Evolutionary conservation across 2,888 invertebrate genomes (phyloP).

Genomic region (Erannis defoliaria): DNA sequence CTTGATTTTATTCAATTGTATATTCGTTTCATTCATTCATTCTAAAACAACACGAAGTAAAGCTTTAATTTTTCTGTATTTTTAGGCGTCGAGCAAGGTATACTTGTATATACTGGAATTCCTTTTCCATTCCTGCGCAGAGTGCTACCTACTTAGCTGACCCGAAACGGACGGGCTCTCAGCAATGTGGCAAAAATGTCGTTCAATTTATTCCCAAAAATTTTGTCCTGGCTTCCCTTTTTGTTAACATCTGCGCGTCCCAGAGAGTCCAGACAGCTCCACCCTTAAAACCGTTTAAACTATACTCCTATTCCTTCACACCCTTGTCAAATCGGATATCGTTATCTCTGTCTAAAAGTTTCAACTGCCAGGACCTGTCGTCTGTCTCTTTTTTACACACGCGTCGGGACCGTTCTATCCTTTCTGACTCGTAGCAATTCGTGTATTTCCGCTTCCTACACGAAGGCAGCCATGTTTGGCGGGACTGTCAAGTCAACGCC

Average conservation of each 20-base stretch:
- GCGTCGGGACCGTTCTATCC: conserved; percentile 73
- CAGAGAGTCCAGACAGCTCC: conserved; percentile 84
- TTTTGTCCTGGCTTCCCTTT: conserved; percentile 81
- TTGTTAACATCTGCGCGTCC: conserved; percentile 84
- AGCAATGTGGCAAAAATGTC: conserved; percentile 74
- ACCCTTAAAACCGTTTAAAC: conserved; percentile 85
- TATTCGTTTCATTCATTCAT: background rate
- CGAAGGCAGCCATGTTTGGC: conserved; percentile 85
- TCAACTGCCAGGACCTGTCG: conserved; percentile 76
- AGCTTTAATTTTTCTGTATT: background rate
- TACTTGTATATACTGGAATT: conserved; percentile 6
- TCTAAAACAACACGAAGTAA: background rate
- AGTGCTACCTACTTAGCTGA: conserved; percentile 32
- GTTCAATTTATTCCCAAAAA: conserved; percentile 85
- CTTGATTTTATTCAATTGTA: conserved; percentile 47
- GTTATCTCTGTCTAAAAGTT: conserved; percentile 77
- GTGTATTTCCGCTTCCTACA: conserved; percentile 85
- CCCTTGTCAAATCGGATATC: conserved; percentile 70
- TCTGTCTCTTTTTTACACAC: conserved; percentile 79
- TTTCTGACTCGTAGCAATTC: conserved; percentile 81
- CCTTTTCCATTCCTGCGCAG: conserved; percentile 48
- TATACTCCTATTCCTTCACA: conserved; percentile 77
- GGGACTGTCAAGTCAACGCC: conserved; percentile 83
- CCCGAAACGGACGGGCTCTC: conserved; percentile 50
- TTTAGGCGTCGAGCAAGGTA: background rate